Base-by-base conservation (phyloP, 2,113 vertebrate species). In the Zapus hudsonius region DNA sequence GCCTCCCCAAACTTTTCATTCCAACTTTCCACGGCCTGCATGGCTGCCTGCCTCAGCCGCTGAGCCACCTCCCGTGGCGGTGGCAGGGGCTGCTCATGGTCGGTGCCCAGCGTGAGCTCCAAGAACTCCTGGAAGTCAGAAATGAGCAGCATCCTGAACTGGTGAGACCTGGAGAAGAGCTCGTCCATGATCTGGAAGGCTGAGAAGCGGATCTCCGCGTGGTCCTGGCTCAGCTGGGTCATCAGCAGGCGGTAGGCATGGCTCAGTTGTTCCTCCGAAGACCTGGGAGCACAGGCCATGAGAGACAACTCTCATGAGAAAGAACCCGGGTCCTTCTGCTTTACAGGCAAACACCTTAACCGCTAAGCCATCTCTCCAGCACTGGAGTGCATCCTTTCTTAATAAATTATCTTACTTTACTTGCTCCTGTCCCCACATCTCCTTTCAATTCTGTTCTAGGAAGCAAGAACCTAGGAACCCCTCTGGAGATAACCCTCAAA, bases 71-170 rank as follows among this genome's bases (percentile, higher is more conserved):
- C 99, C 79, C 95, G 98, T 0, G 99, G 99, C 0, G 99, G 99
- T 0, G 99, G 99, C 23, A 99, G 98, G 12, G 99, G 99, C 96
- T 98, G 98, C 23, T 98, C 98, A 0, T 97, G 96, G 88, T 99
- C 98, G 0, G 98, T 99, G 87, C 99, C 99, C 33, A 99, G 98
- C 0, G 99, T 99, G 73, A 99, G 98, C 97, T 99, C 99, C 97
- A 99, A 95, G 61, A 99, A 98, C 80, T 99, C 99, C 97, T 99
- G 99, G 88, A 99, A 98, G 97, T 98, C 97, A 55, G 98, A 97
- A 67, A 99, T 97, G 0, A 99, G 91, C 25, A 99, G 97, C 0
- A 86, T 95, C 81, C 99, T 97, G 97, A 99, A 99, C 7, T 97
- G 98, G 94, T 99, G 99, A 0, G 99, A 99, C 4, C 99, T 98